Evolutionary conservation across 2,888 invertebrate genomes (phyloP).

Genomic region (Hanleya hanleyi): DNA sequence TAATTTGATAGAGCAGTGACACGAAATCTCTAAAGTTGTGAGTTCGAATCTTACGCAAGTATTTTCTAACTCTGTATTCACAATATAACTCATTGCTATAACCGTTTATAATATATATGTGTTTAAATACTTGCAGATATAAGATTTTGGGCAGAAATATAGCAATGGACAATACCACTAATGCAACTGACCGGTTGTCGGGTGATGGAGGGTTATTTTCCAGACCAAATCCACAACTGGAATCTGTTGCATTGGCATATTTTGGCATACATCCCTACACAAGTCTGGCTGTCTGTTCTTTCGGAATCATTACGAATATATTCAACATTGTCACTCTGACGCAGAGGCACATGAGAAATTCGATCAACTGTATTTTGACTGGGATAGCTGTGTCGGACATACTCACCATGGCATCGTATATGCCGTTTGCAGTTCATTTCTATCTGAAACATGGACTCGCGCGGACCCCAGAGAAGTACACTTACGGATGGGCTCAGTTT

Average conservation of each 20-base stretch:
- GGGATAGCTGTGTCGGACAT: conserved; percentile 89
- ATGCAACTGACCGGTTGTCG: too few relatives aligned
- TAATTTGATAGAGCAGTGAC: too few relatives aligned
- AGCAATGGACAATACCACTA: too few relatives aligned
- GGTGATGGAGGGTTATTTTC: neutral
- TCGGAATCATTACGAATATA: conserved; percentile 91
- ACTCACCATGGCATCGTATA: conserved; percentile 89
- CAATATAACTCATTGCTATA: too few relatives aligned
- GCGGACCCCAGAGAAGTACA: conserved; percentile 51
- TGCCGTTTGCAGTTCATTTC: conserved; percentile 87
- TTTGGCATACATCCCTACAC: conserved; percentile 84
- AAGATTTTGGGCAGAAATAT: too few relatives aligned
- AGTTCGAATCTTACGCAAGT: too few relatives aligned
- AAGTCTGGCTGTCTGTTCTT: conserved; percentile 88
- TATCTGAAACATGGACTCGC: conserved; percentile 52
- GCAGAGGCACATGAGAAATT: conserved; percentile 88
- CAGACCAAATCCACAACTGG: conserved; percentile 11
- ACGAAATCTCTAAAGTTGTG: too few relatives aligned
- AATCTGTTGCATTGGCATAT: conserved; percentile 48
- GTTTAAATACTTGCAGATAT: too few relatives aligned
- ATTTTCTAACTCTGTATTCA: too few relatives aligned
- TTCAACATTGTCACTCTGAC: conserved; percentile 90
- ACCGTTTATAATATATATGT: too few relatives aligned
- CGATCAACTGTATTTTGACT: conserved; percentile 93
- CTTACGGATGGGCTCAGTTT: conserved; percentile 70